Evolutionary conservation across 2,888 invertebrate genomes (phyloP), one percentile per base, ranked within the genome.

Genomic region (Orthonevra nobilis): DNA sequence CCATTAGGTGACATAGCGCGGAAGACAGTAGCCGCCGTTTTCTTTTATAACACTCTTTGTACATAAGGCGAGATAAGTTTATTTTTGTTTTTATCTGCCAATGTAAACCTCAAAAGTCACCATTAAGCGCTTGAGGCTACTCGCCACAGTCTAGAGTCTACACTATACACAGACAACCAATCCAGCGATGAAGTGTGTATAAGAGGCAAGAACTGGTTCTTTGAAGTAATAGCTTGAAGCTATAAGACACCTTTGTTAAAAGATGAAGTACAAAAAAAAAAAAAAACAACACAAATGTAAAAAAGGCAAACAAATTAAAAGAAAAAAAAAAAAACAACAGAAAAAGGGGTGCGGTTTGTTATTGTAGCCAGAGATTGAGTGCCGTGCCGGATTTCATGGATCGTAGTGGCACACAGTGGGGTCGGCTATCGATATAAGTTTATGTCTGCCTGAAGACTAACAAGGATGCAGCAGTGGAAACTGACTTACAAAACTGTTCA

Each of bases 301-400:
- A 40, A 44, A 66, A 23, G 5, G 23, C 23, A 4, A 23, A 23
- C 23, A 44, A 60, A 34, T 3, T 12, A 12, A 1, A 28, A 48
- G 15, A 20, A 42, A 54, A 58, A 64, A 61, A 46, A 44, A 56
- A 48, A 46, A 2, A 48, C 30, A 60, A 58, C 58, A 54, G 46
- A 70, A 77, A 66, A 74, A 64, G 64, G 72, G 77, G 77, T 77
- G 77, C 77, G 64, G 77, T 77, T 77, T 70, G 60, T 72, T 77
- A 72, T 77, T 70, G 58, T 72, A 63, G 61, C 56, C 40, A 1
- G 10, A 63, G 63, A 69, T 50, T 42, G 54, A 46, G 34, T 56
- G 32, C 15, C 42, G 34, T 50, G 56, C 34, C n/a, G 40, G 34
- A 38, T 46, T 60, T 28, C 36, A 42, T 38, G 30, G 70, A 75